Conservation (phyloP, 64 coral and sea anemone genomes). For the Montipora cactus region DNA sequence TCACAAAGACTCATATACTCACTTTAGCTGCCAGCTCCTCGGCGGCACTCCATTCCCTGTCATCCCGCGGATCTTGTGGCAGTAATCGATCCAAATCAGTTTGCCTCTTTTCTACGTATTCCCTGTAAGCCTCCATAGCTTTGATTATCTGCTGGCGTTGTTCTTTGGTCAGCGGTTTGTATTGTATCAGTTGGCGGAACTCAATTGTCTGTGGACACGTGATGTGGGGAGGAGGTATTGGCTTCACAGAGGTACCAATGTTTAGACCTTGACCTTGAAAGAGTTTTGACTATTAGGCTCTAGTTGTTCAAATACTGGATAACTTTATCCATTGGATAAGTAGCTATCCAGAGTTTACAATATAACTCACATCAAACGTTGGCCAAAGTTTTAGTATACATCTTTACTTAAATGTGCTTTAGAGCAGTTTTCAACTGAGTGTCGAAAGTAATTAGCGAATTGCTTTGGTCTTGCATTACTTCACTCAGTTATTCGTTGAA, state of each 20-base stretch:
- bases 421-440: too few species aligned
- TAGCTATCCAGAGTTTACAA: too few species aligned
- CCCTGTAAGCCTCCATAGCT: conserved; percentile 79
- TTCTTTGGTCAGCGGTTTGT: conserved; percentile 71
- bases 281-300: neutral
- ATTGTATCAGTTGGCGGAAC: conserved; percentile 86
- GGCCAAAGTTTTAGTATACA: too few species aligned
- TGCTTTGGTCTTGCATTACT: too few species aligned
- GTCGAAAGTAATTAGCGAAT: too few species aligned
- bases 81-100: conserved; percentile 71
- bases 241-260: conserved; percentile 74
- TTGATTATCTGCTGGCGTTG: conserved; percentile 65
- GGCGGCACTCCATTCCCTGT: conserved; percentile 75
- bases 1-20: neutral
- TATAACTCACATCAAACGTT: too few species aligned
- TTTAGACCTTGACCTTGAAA: conserved; percentile 75
- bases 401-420: too few species aligned
- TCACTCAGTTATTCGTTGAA: too few species aligned
- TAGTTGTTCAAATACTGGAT: too few species aligned
- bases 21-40: conserved; percentile 78
- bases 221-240: conserved; percentile 28
- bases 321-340: neutral
- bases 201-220: conserved; percentile 84
- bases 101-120: conserved; percentile 77
- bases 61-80: conserved; percentile 85